phyloP scores from a whole-genome alignment of 2,888 invertebrate genomes.

The Schizaphis graminum region DNA sequence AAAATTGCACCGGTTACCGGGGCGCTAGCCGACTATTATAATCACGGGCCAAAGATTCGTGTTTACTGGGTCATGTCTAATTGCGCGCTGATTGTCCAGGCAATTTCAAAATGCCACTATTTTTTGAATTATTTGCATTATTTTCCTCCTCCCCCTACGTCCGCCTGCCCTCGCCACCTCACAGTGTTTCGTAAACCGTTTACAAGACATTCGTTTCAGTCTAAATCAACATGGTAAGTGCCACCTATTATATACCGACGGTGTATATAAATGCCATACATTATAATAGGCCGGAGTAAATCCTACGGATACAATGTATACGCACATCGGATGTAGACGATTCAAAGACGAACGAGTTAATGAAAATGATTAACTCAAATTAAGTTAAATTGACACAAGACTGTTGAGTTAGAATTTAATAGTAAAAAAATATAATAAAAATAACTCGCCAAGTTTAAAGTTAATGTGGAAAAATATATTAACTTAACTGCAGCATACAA shows the following conservation, averaged over 20 bases:
- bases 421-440: no score
- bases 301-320: not conserved
- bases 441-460: no score
- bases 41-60: constrained; percentile 29
- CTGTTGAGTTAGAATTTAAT: no score
- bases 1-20: not conserved
- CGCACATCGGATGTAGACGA: not conserved
- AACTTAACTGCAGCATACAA: no score
- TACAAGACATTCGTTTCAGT: constrained; percentile 28
- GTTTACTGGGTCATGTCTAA: constrained; percentile 56
- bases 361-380: no score
- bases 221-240: not conserved
- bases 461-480: no score
- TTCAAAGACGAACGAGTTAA: no score
- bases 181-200: constrained; percentile 6
- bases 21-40: not conserved
- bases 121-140: constrained; percentile 19
- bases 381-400: no score
- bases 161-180: not conserved
- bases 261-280: no score
- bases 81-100: constrained; percentile 40
- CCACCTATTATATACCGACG: not conserved
- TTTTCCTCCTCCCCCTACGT: not conserved
- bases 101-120: constrained; percentile 39
- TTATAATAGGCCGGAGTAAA: not conserved